Conservation (phyloP, 2,888 invertebrate genomes). For the Sinopyrophorus schimmeli region DNA sequence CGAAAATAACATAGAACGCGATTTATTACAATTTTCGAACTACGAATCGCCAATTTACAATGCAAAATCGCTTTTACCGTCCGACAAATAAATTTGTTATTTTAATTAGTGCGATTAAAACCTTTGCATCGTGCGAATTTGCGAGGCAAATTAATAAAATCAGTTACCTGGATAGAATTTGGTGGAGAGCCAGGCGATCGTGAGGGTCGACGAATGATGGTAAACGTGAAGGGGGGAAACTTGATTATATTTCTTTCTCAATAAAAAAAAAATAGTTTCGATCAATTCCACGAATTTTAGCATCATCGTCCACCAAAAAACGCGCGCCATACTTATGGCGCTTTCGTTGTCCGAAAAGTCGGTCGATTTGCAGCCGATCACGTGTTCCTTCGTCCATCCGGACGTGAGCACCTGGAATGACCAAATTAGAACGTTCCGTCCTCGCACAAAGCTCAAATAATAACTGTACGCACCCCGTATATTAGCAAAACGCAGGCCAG, state of each 20-base stretch:
- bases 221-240: slow-evolving; percentile 74
- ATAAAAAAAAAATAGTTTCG: slow-evolving; percentile 73
- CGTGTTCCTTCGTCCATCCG: slow-evolving; percentile 66
- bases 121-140: no score
- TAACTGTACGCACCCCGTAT: slow-evolving; percentile 15
- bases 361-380: slow-evolving; percentile 69
- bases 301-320: slow-evolving; percentile 63
- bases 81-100: no score
- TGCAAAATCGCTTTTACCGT: no score
- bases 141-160: no score
- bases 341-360: slow-evolving; percentile 67
- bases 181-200: slow-evolving; percentile 63
- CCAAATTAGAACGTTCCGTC: no score
- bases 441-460: no score
- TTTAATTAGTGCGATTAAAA: no score
- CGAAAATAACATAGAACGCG: no score
- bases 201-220: slow-evolving; percentile 67
- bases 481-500: not conserved
- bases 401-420: no score
- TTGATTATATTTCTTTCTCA: slow-evolving; percentile 73
- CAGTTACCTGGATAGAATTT: slow-evolving; percentile 71
- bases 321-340: slow-evolving; percentile 60
- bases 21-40: no score
- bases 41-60: no score
- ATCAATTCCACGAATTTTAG: slow-evolving; percentile 68